Base-by-base conservation (phyloP, 92 coral and sea anemone species). In the Parazoanthus atlanticus region DNA sequence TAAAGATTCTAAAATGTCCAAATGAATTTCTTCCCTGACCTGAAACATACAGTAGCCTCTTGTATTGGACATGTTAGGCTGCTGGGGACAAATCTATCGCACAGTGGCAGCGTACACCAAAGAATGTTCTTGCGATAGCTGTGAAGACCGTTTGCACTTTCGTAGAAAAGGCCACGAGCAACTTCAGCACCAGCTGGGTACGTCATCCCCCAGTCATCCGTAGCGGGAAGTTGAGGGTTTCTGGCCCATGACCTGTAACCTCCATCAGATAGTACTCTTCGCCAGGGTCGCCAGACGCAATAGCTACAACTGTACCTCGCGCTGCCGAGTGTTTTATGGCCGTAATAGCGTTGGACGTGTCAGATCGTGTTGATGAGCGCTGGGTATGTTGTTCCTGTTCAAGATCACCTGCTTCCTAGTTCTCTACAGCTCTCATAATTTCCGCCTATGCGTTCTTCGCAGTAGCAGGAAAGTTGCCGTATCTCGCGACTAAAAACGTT, bases 161-260 rank as follows among this genome's bases (percentile, higher is more conserved):
- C n/a, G n/a, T n/a, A n/a, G n/a, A n/a, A n/a, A n/a, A n/a, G n/a
- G n/a, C n/a, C n/a, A n/a, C n/a, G n/a, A n/a, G n/a, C n/a, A n/a
- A n/a, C n/a, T n/a, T n/a, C n/a, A n/a, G n/a, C n/a, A n/a, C n/a
- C n/a, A n/a, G n/a, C n/a, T n/a, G n/a, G n/a, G n/a, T n/a, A n/a
- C n/a, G 78, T 74, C 46, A 74, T 74, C 38, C 78, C 78, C 78
- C 78, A 74, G 47, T 74, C 78, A 74, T 74, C 78, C 23, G n/a
- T 74, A 32, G 78, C 11, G 8, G 78, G 19, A 32, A 15, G 26
- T 74, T 30, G 46, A 74, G 78, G 38, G n/a, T 33, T 33, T 74
- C 47, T 74, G 78, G 47, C 46, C 78, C 49, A 74, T 34, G 47
- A 8, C 78, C 78, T 41, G 25, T 74, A 33, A 74, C 78, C 46